phyloP scores from a whole-genome alignment of 2,113 vertebrate genomes.

The Oryzias celebensis region DNA sequence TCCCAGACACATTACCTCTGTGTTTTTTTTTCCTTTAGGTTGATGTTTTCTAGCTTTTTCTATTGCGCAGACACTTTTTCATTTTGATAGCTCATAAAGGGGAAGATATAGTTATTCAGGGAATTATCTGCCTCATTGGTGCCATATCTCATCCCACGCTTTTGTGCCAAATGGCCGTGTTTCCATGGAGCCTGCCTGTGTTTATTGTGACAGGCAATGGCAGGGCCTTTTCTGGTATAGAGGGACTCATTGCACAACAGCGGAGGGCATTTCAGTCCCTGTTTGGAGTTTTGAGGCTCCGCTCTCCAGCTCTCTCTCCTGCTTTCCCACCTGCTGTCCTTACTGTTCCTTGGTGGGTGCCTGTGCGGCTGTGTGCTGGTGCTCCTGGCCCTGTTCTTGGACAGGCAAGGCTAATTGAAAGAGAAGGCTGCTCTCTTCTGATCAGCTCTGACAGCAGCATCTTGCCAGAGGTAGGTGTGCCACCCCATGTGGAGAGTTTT shows the following conservation, averaged over 20 bases:
- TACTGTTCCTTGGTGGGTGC: conserved; percentile 61
- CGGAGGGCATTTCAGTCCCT: conserved; percentile 69
- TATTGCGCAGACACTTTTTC: conserved; percentile 34
- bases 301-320: conserved; percentile 60
- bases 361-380: conserved; percentile 48
- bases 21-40: conserved; percentile 19
- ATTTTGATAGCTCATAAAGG: conserved; percentile 58
- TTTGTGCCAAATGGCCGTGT: conserved; percentile 66
- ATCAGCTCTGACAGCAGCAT: conserved; percentile 74
- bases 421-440: conserved; percentile 74
- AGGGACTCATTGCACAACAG: conserved; percentile 70
- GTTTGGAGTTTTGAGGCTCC: conserved; percentile 73
- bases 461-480: conserved; percentile 76
- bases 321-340: conserved; percentile 71
- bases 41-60: conserved; percentile 20
- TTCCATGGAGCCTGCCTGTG: conserved; percentile 69
- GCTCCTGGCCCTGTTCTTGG: conserved; percentile 67
- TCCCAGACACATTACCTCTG: conserved; percentile 35
- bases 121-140: conserved; percentile 74
- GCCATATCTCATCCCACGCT: conserved; percentile 63
- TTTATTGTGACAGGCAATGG: conserved; percentile 71
- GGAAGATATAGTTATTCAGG: conserved; percentile 68
- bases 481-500: conserved; percentile 75
- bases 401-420: conserved; percentile 80
- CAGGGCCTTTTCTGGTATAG: conserved; percentile 60